Conservation (phyloP, 2,888 invertebrate species). For the Nephrotoma appendiculata region DNA sequence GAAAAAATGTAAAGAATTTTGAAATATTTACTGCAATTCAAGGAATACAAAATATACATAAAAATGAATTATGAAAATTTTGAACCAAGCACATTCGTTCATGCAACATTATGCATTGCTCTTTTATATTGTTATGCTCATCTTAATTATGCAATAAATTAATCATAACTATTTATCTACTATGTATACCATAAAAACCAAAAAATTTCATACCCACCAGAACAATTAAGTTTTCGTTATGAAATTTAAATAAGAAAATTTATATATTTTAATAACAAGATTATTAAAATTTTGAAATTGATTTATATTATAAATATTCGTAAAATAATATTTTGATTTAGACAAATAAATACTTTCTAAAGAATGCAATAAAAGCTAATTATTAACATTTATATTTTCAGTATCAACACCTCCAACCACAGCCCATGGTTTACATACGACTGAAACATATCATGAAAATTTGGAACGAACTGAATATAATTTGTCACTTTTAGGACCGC, state of each 20-base stretch:
- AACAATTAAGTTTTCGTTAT: background rate
- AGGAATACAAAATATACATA: background rate
- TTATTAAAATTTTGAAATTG: background rate
- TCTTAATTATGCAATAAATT: constrained; percentile 3
- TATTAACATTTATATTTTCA: constrained; percentile 26
- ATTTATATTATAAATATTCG: background rate
- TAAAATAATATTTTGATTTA: background rate
- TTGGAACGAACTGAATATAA: constrained; percentile 38
- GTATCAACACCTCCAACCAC: constrained; percentile 72
- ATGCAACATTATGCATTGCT: background rate
- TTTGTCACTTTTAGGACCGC: constrained; percentile 46
- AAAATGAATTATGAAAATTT: background rate
- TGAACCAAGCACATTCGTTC: background rate
- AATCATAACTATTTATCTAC: background rate
- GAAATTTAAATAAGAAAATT: background rate
- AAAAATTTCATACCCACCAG: background rate
- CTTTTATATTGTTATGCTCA: background rate
- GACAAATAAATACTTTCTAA: background rate
- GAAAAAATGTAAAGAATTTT: background rate
- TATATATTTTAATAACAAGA: background rate
- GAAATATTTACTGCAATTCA: background rate
- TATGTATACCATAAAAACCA: background rate
- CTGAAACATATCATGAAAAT: constrained; percentile 34
- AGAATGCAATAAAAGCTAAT: background rate
- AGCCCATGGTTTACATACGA: constrained; percentile 59